Evolutionary conservation across 2,888 invertebrate genomes (phyloP).

Genomic region (Chaetogeoica ovagalla): DNA sequence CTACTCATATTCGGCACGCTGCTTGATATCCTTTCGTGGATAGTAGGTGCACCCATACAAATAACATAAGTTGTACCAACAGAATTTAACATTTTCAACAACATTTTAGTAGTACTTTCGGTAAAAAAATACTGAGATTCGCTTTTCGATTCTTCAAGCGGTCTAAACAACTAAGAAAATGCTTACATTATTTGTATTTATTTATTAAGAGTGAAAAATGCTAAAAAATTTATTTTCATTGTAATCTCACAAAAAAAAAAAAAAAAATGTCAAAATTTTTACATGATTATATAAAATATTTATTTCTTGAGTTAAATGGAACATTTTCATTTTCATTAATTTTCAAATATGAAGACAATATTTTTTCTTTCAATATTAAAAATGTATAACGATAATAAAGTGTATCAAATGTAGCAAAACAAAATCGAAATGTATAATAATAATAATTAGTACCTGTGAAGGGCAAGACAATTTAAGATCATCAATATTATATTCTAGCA

Average conservation of each 20-base stretch:
- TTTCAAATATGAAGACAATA: no score
- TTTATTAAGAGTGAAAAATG: background rate
- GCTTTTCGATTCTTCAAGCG: slow-evolving; percentile 73
- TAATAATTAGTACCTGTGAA: slow-evolving; percentile 35
- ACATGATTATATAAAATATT: no score
- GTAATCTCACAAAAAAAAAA: background rate
- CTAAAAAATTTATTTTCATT: background rate
- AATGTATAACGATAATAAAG: background rate
- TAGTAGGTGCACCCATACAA: slow-evolving; percentile 84
- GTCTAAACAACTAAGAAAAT: slow-evolving; percentile 63
- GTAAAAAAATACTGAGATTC: slow-evolving; percentile 90
- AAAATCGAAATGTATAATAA: background rate
- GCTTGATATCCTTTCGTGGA: slow-evolving; percentile 67
- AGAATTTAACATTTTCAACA: slow-evolving; percentile 66
- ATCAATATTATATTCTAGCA: slow-evolving; percentile 22
- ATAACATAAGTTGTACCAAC: slow-evolving; percentile 64
- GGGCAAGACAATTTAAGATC: slow-evolving; percentile 44
- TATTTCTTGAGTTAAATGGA: no score
- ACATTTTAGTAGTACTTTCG: slow-evolving; percentile 67
- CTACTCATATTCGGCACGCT: slow-evolving; percentile 60
- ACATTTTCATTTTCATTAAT: no score
- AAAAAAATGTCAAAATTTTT: no score
- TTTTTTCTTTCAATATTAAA: no score
- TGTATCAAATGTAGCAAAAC: background rate
- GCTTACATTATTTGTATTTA: background rate